Evolutionary conservation across 2,797 vertebrate species (phyloP), one percentile per base, ranked within the genome.

Genomic region (Sorex maritimensis): DNA sequence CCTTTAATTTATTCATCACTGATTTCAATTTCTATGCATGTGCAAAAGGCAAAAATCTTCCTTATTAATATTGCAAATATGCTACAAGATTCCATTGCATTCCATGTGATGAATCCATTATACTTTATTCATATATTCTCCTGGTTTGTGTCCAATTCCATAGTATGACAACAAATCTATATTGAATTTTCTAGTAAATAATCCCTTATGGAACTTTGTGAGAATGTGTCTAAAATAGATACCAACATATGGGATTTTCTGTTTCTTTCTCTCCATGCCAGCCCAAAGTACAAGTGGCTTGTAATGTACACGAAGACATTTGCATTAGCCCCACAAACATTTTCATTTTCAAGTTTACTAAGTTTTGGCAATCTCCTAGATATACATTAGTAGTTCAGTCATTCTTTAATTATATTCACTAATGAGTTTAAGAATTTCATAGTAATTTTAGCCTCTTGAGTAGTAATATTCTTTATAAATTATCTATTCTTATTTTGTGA

Each of bases 351-450:
- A 34, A 23, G 3, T 30, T 69, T 69, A 82, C 23, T 69, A 52
- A 24, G 19, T 73, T 85, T 73, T 0, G 0, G 6, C 17, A 15
- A 44, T 3, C 0, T 41, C 15, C 24, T 67, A n/a, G 44, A 67
- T 52, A 52, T 14, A 58, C 28, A 75, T 30, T 13, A 67, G 21
- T 87, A 41, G 6, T 52, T 52, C 49, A 52, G 26, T 78, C 44
- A 72, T 85, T 84, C n/a, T 58, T 58, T 24, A 71, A 90, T 44
- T 82, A 86, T 52, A 52, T 52, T 52, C 49, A 14, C 49, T 65
- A 72, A 55, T 69, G 34, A 83, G 17, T 38, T 86, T 83, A 82
- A 94, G 46, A 91, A 78, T 87, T 30, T 55, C 81, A 46, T 71
- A 30, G 74, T 46, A 80, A 68, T 87, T n/a, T 46, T 91, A 91